phyloP scores from a whole-genome alignment of 2,797 vertebrate genomes.

The Emys orbicularis region DNA sequence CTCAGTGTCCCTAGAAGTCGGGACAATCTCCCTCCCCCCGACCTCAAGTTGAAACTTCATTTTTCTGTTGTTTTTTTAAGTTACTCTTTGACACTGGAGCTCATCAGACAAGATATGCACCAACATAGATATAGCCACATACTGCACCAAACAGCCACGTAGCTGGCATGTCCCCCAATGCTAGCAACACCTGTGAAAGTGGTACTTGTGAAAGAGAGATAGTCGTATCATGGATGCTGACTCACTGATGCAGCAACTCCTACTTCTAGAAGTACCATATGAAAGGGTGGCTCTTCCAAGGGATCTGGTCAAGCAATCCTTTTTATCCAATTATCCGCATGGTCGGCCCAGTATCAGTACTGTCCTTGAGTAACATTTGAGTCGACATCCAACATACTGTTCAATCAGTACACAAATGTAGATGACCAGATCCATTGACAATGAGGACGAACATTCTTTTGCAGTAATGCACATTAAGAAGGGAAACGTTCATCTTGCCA shows the following conservation, averaged over 20 bases:
- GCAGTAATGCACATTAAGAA: not conserved
- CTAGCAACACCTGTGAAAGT: not conserved
- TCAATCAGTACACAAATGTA: not conserved
- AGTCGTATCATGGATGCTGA: not conserved
- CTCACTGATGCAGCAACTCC: not conserved
- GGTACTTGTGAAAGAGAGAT: not conserved
- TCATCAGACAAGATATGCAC: no score
- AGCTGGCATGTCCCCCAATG: not conserved
- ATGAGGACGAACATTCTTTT: not conserved
- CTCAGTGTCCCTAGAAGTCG: not conserved
- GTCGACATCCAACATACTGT: not conserved
- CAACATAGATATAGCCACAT: not conserved
- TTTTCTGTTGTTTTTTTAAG: not conserved
- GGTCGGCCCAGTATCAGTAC: not conserved
- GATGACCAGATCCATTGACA: not conserved
- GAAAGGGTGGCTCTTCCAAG: not conserved
- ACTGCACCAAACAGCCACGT: not conserved
- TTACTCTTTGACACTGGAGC: not conserved
- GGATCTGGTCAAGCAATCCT: not conserved
- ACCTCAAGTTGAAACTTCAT: constrained; percentile 7
- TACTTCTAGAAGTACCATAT: not conserved
- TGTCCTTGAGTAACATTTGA: not conserved
- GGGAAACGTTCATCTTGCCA: not conserved
- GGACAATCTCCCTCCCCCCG: not conserved
- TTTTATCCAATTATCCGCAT: not conserved